Conservation (phyloP, 2,888 invertebrate genomes). For the Sinodicranocentrus sp. region DNA sequence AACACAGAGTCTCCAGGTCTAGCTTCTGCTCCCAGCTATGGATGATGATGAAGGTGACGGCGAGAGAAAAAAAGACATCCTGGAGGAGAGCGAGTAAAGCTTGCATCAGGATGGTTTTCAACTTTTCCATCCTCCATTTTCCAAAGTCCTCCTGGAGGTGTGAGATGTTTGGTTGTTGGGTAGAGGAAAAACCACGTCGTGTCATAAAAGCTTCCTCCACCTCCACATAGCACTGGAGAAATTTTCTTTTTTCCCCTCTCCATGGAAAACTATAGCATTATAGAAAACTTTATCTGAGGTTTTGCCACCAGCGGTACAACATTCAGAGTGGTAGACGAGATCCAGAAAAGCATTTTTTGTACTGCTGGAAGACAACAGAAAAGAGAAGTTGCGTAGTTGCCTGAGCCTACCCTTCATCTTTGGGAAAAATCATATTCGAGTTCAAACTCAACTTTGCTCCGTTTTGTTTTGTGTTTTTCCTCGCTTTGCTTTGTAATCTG, state of each 20-base stretch:
- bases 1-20: background rate
- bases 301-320: constrained; percentile 47
- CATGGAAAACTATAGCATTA: background rate
- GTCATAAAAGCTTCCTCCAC: constrained; percentile 18
- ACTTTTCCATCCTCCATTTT: constrained; percentile 44
- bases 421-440: no score
- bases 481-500: background rate
- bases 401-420: background rate
- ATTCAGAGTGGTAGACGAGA: no score
- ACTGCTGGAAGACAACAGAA: no score
- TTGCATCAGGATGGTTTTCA: background rate
- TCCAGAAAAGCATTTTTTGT: no score
- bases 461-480: constrained; percentile 1
- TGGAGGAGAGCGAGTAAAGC: background rate
- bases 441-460: no score
- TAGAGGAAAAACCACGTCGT: constrained; percentile 24
- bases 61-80: constrained; percentile 7
- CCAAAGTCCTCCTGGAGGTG: background rate
- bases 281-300: background rate
- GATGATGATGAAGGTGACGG: constrained; percentile 36
- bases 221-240: constrained; percentile 14
- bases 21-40: constrained; percentile 9
- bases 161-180: background rate
- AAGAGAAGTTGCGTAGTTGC: background rate
- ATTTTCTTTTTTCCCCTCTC: background rate